These are phyloP conservation scores for Spodoptera frugiperda DNA, from an alignment of 1,140 invertebrate species.

Conservation along the genomic window DNA sequence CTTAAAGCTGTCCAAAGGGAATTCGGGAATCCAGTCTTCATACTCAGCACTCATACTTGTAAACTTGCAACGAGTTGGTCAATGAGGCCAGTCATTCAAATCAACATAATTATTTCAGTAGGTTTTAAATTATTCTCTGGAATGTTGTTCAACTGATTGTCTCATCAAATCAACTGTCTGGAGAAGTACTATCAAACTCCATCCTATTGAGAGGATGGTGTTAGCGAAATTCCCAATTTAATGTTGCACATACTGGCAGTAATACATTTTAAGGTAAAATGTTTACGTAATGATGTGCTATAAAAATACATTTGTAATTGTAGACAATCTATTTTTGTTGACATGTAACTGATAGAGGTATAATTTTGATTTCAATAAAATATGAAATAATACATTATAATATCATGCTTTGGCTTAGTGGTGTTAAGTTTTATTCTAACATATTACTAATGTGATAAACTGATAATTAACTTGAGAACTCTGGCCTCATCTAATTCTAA, in stretches of 20 bases:
- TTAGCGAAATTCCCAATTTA: conserved; percentile 70
- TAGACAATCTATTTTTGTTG: no score
- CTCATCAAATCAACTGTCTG: conserved; percentile 54
- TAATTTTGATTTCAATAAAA: no score
- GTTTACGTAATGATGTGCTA: conserved; percentile 64
- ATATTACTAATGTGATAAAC: neutral
- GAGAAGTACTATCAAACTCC: conserved; percentile 80
- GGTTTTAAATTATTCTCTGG: no score
- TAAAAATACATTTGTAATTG: neutral
- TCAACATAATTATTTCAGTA: no score
- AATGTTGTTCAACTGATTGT: no score
- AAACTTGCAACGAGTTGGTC: no score
- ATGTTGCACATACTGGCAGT: conserved; percentile 66
- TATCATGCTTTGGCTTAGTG: neutral
- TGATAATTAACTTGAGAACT: neutral
- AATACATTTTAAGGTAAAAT: conserved; percentile 53
- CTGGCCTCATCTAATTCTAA: neutral
- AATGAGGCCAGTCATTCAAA: no score
- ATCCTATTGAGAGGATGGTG: conserved; percentile 66
- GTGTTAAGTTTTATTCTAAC: conserved; percentile 3
- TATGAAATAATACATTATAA: no score
- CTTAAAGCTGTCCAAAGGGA: no score
- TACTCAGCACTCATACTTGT: no score
- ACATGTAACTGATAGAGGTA: no score
- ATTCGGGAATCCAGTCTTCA: no score